Conservation (phyloP, 2,888 invertebrate species). For the Ormyrus rosae region DNA sequence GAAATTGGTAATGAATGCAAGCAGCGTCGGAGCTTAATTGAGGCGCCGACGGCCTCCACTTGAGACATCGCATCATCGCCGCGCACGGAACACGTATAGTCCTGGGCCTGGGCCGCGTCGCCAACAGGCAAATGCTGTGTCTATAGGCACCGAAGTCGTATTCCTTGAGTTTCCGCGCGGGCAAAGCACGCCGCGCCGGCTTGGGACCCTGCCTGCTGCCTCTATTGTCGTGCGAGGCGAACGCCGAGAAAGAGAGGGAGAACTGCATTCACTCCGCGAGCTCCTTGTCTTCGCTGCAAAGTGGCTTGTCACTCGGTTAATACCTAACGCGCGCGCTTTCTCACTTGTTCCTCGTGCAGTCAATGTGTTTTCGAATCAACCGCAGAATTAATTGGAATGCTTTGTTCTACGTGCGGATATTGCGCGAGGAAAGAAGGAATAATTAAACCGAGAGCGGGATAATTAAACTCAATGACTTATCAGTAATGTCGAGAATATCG, state of each 20-base stretch:
- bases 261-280: too few species aligned
- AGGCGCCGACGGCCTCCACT: conserved; percentile 53
- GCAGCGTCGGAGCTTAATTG: conserved; percentile 61
- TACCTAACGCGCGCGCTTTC: conserved; percentile 9
- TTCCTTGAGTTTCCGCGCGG: conserved; percentile 16
- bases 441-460: too few species aligned
- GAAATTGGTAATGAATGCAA: conserved; percentile 64
- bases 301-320: conserved; percentile 41
- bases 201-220: conserved; percentile 18
- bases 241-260: too few species aligned
- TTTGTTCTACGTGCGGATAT: too few species aligned
- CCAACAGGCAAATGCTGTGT: conserved; percentile 7
- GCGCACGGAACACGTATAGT: not conserved
- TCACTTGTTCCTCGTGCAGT: not conserved
- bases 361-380: conserved; percentile 14
- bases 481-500: too few species aligned
- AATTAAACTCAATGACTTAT: too few species aligned
- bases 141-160: conserved; percentile 16
- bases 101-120: not conserved
- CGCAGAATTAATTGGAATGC: not conserved
- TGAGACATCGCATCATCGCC: conserved; percentile 41
- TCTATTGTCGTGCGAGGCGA: not conserved
- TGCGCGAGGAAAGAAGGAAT: too few species aligned
- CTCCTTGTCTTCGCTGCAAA: not conserved
- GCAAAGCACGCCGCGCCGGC: not conserved